Base-by-base conservation (phyloP, 2,888 invertebrate species). In the Sphinx pinastri region DNA sequence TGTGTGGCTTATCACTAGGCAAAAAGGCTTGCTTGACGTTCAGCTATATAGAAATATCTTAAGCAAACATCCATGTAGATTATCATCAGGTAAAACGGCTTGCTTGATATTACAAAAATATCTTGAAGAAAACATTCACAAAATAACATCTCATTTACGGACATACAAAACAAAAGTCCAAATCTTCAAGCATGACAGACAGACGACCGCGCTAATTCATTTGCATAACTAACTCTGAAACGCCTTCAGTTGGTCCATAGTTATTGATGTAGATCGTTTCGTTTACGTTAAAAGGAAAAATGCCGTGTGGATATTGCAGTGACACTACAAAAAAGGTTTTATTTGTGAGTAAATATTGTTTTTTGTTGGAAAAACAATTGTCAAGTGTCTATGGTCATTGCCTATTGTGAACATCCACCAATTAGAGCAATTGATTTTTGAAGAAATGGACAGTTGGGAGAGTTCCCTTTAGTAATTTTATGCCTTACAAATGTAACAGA, bases 231-330 rank as follows among this genome's bases (percentile, higher is more conserved):
- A 68, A 71, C 74, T 75, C 60, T 73, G 73, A 76, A 71, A 77
- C 73, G 76, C 81, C 82, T 81, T 83, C 79, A 88, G 86, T 87
- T 55, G 51, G 69, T 69, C 58, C 49, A 59, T 51, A 74, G 71
- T 68, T 67, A 16, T 70, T 54, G 67, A 12, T 54, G 31, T 57
- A 67, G 31, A 67, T 51, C 49, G 70, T 67, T 55, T 51, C 51
- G 57, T 55, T 19, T 68, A 38, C 38, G 38, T 68, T 60, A 25
- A 25, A 54, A 63, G 74, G 70, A 71, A 82, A 83, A 73, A 93
- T 94, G 93, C 93, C 93, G 55, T 94, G 93, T 81, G 93, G 93
- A 75, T 94, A 93, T 80, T 93, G 84, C 69, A 89, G 88, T 76
- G 81, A 89, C 7, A 91, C 88, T 5, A 80, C 91, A 0, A 94